Base-by-base conservation (phyloP, 2,113 vertebrate species). In the Eira barbara region DNA sequence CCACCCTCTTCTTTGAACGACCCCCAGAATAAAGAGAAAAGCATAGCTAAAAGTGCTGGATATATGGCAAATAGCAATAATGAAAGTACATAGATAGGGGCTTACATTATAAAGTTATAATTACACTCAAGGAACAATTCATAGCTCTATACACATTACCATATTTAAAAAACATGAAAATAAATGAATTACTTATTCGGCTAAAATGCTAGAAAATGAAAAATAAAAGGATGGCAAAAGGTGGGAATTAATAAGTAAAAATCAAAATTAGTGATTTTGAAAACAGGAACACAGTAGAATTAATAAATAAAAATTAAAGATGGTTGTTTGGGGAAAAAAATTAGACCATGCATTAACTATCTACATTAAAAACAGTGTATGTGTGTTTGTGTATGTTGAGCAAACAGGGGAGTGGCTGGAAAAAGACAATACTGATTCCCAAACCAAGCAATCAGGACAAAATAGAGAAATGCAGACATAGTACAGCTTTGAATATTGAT, bases 201-300 rank as follows among this genome's bases (percentile, higher is more conserved):
- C 21, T 63, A 36, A 91, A 91, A 94, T 91, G 59, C 2, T 85
- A 17, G 11, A 89, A 95, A 96, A 55, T 65, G 4, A 87, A 93
- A 91, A 85, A 34, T 27, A 73, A 83, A 71, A 49, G 6, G 6
- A 81, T 89, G 29, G 12, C 11, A 94, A 67, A 87, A 87, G 18
- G 31, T 85, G n/a, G 31, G 11, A 76, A 87, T 79, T 94, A 71
- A 83, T 91, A 80, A 31, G 47, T 69, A 78, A 59, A 96, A 97
- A 31, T 11, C 45, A 76, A 96, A 97, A 95, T 95, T 73, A 96
- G 92, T 92, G 25, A 69, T 91, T 94, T 74, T 81, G 36, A 91
- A 97, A 93, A 85, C 7, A 89, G 45, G 95, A 96, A 88, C 3
- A 74, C 6, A 61, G 15, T 42, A 74, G 42, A 73, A 69, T 84